These are phyloP conservation scores for Scaptomyza pallida DNA, from an alignment of 1,140 invertebrate genomes.

Conservation along the genomic window DNA sequence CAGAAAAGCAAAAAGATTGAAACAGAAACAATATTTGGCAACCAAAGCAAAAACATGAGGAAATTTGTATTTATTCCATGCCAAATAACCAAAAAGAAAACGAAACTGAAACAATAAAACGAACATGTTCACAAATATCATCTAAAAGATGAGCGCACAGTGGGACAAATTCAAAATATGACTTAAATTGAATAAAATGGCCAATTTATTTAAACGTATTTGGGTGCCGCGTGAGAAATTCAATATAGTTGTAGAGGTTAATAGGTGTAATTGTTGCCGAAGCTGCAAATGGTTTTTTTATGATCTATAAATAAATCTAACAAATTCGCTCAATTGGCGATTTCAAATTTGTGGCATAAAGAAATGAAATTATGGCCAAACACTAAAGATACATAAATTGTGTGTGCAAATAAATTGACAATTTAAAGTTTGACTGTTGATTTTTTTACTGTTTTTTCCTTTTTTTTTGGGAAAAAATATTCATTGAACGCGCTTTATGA, in stretches of 20 bases:
- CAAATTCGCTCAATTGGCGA: conserved; percentile 11
- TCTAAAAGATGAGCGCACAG: neutral
- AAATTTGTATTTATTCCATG: conserved; percentile 33
- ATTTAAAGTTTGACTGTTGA: conserved; percentile 19
- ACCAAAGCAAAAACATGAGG: conserved; percentile 25
- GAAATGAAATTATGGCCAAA: conserved; percentile 19
- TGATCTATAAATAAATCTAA: neutral
- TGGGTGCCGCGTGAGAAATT: conserved; percentile 23
- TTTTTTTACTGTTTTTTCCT: too few species aligned
- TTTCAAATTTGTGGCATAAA: conserved; percentile 4
- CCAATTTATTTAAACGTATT: neutral
- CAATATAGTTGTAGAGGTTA: conserved; percentile 54
- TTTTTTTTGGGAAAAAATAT: conserved; percentile 12
- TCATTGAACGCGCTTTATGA: conserved; percentile 45
- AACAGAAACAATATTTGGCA: conserved; percentile 26
- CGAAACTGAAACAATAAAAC: conserved; percentile 3
- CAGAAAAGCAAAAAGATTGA: too few species aligned
- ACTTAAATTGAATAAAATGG: too few species aligned
- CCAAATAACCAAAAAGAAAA: neutral
- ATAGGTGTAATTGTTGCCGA: conserved; percentile 46
- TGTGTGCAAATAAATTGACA: conserved; percentile 27
- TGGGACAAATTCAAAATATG: neutral
- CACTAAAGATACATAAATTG: conserved; percentile 5
- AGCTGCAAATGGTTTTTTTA: neutral
- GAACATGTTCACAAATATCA: neutral